phyloP scores from a whole-genome alignment of 2,888 invertebrate species.

The Calameuta pallipes region DNA sequence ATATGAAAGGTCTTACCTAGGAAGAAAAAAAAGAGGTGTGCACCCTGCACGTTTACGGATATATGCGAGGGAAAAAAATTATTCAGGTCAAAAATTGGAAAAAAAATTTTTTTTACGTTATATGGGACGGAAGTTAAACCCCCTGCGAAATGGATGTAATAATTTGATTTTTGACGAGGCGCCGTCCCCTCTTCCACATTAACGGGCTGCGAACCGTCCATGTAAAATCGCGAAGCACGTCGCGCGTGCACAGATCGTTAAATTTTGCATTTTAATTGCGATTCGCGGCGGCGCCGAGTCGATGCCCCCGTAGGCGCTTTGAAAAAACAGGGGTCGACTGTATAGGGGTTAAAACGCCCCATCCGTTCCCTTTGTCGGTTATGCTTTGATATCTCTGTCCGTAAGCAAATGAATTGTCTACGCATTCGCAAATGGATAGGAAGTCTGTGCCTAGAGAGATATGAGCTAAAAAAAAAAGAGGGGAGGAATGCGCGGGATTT shows the following conservation, averaged over 20 bases:
- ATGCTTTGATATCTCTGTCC: constrained; percentile 46
- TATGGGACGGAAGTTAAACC: neutral
- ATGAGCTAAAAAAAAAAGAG: neutral
- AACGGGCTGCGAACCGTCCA: constrained; percentile 23
- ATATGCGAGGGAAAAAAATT: neutral
- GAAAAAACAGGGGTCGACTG: constrained; percentile 46
- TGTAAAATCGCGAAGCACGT: constrained; percentile 35
- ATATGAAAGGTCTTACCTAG: neutral
- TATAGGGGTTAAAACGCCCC: constrained; percentile 41
- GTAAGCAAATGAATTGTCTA: constrained; percentile 51
- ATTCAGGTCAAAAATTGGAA: too few species aligned
- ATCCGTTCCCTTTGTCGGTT: constrained; percentile 31
- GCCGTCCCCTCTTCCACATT: constrained; percentile 12
- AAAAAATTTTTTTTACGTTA: neutral
- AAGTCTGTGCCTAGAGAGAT: neutral
- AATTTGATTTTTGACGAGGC: neutral
- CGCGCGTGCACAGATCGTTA: constrained; percentile 40
- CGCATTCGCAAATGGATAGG: constrained; percentile 20
- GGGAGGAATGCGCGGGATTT: constrained; percentile 27
- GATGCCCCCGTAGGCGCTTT: constrained; percentile 28
- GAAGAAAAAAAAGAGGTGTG: neutral
- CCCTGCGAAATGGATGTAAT: neutral
- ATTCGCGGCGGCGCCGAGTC: constrained; percentile 33
- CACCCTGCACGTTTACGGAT: neutral
- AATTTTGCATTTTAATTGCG: constrained; percentile 55